These are phyloP conservation scores for Myiozetetes cayanensis DNA, from an alignment of 2,113 vertebrate genomes.

Conservation along the genomic window DNA sequence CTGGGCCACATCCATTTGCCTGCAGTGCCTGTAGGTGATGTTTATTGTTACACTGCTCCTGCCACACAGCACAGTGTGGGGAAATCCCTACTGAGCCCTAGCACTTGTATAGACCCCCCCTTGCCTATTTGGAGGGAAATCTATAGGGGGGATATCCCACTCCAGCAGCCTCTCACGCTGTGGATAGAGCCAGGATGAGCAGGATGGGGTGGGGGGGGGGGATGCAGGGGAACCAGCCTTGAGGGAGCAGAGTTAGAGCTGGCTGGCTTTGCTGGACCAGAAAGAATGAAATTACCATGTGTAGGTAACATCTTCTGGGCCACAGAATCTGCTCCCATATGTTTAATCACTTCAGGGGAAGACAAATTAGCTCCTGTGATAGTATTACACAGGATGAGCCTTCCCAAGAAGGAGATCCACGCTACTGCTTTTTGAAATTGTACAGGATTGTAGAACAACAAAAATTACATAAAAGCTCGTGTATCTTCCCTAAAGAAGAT, in stretches of 20 bases:
- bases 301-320: not conserved
- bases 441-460: not conserved
- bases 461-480: not conserved
- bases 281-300: not conserved
- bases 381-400: not conserved
- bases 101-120: not conserved
- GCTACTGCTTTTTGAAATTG: not conserved
- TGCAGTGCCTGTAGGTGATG: not conserved
- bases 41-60: not conserved
- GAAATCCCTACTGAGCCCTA: not conserved
- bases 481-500: not conserved
- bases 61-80: not conserved
- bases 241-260: not conserved
- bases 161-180: not conserved
- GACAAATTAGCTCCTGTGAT: not conserved
- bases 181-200: fast-evolving
- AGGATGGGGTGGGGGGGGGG: not conserved
- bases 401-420: not conserved
- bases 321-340: not conserved
- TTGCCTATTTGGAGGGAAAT: not conserved
- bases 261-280: not conserved
- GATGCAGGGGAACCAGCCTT: not conserved
- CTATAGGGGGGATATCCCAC: not conserved
- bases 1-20: not conserved
- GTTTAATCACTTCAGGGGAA: not conserved